A percentile compares a stretch with the other conserved stretches of the same genome.
phyloP scores from a whole-genome alignment of 2,888 invertebrate species.

The Thecophora atra region DNA sequence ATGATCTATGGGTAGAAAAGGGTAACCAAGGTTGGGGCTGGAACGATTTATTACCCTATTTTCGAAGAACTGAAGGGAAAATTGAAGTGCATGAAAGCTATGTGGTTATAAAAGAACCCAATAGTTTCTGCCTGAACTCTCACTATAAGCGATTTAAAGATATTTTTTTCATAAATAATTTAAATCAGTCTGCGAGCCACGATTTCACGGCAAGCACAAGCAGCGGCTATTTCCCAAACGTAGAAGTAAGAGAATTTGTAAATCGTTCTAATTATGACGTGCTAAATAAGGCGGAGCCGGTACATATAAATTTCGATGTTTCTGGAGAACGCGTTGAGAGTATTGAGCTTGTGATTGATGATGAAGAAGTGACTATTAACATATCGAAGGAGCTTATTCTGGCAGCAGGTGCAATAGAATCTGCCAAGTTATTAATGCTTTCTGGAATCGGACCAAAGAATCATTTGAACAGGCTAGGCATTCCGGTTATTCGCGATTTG shows the following conservation, averaged over 20 bases:
- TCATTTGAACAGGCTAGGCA: too few species aligned
- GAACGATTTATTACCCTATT: slow-evolving; percentile 81
- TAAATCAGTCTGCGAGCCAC: slow-evolving; percentile 68
- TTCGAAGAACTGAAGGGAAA: slow-evolving; percentile 74
- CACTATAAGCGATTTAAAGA: slow-evolving; percentile 59
- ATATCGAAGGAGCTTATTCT: slow-evolving; percentile 56
- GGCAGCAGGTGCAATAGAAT: slow-evolving; percentile 59
- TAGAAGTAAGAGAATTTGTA: too few species aligned
- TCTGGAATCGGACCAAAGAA: too few species aligned
- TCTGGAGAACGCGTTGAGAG: slow-evolving; percentile 64
- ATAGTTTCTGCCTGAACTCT: slow-evolving; percentile 46
- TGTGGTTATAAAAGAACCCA: slow-evolving; percentile 65
- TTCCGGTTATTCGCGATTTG: too few species aligned
- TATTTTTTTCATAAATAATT: slow-evolving; percentile 70
- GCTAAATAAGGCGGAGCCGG: too few species aligned
- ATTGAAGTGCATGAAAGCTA: slow-evolving; percentile 56
- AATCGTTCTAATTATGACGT: too few species aligned
- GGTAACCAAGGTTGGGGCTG: too few species aligned
- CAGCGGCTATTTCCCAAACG: slow-evolving; percentile 60
- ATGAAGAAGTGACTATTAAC: slow-evolving; percentile 46
- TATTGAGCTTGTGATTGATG: too few species aligned
- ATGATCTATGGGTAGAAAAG: too few species aligned
- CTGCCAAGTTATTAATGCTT: too few species aligned
- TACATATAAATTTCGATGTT: slow-evolving; percentile 68
- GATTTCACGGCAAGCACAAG: slow-evolving; percentile 64